Evolutionary conservation across 2,113 vertebrate genomes (phyloP).

Genomic region (Podilymbus podiceps): DNA sequence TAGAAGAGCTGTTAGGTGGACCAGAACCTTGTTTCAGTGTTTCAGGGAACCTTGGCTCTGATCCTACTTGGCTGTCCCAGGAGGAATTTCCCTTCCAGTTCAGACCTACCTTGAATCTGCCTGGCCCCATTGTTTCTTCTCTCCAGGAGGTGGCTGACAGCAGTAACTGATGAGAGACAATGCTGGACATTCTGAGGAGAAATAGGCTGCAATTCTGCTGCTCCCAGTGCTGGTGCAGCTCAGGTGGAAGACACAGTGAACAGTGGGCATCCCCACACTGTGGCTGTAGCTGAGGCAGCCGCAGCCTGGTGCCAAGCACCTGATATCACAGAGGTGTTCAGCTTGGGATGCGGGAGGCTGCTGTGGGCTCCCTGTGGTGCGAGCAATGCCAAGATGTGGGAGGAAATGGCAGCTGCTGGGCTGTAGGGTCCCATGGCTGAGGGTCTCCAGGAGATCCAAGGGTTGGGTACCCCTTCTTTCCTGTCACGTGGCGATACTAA

Average conservation of each 20-base stretch:
- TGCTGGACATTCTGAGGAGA: background rate
- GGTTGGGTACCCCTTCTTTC: background rate
- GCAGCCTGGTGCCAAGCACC: background rate
- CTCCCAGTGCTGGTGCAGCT: background rate
- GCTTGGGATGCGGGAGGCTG: background rate
- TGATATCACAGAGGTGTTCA: background rate
- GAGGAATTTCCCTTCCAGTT: background rate
- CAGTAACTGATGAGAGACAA: background rate
- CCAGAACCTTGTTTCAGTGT: background rate
- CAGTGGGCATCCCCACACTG: background rate
- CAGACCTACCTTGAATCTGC: background rate
- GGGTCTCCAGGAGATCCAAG: background rate
- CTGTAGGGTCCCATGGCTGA: background rate
- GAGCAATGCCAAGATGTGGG: background rate
- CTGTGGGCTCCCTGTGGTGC: background rate
- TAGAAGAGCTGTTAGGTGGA: background rate
- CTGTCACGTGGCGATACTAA: background rate
- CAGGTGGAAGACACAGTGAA: background rate
- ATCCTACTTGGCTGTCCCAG: background rate
- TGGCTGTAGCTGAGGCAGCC: background rate
- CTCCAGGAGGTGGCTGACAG: background rate
- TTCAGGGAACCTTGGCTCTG: background rate
- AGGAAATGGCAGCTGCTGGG: background rate
- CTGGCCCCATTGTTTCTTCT: background rate
- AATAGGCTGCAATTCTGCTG: background rate